Base-by-base conservation (phyloP, 2,888 invertebrate species). In the Acronicta alni region DNA sequence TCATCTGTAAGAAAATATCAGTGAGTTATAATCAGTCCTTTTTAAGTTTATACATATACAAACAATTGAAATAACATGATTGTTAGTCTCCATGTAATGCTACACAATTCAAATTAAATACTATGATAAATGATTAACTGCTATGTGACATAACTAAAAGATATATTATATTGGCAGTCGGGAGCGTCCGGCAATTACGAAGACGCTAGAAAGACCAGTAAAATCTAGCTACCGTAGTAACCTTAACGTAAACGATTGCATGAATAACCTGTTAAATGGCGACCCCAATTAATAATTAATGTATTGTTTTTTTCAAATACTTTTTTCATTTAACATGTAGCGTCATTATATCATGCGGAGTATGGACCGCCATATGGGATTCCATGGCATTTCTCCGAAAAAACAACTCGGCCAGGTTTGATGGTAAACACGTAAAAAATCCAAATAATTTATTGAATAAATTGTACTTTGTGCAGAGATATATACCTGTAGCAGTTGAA, bases 321-420 rank as follows among this genome's bases (percentile, higher is more conserved):
- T 74, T 75, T 78, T 82, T 78, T 80, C 74, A 82, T 88, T 83
- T 82, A 84, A 74, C 81, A 82, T 82, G 86, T 89, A 91, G 91
- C 93, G 92, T 92, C 93, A 91, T 88, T 89, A 88, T 83, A 92
- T 93, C 93, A 93, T 93, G 93, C 93, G 92, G 92, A 91, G 90
- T 87, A 88, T 89, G 91, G 92, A 93, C 93, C 93, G 93, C 93
- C 93, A 93, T 93, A 93, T 93, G 93, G 93, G 93, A 93, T 92
- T 93, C 93, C 91, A 93, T 93, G 91, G 93, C 91, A 90, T 92
- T 92, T 89, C 92, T 91, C 90, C 89, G 89, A 91, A 91, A 91
- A 90, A 89, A 90, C 86, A 86, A 89, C 86, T 90, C 83, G 80
- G 87, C 82, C 87, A 87, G 88, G 89, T 90, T 90, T 86, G 84